Percentiles rank a stretch among this genome's conserved stretches.
Evolutionary conservation across 2,113 vertebrate genomes (phyloP).

Genomic region (Scalopus aquaticus): DNA sequence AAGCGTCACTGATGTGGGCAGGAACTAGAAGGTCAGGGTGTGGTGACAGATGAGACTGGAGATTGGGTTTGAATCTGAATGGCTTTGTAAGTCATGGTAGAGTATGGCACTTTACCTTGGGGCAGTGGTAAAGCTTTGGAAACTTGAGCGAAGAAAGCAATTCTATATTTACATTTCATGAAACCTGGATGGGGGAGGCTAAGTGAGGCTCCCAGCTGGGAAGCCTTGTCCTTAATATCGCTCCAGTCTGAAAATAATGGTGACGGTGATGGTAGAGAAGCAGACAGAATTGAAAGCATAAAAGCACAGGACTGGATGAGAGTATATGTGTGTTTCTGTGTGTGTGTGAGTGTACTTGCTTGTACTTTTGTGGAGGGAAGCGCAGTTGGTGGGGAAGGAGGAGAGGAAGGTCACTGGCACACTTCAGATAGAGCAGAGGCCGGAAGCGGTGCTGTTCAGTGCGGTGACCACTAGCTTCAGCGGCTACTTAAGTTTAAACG

Average conservation of each 20-base stretch:
- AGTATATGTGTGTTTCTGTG: neutral
- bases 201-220: neutral
- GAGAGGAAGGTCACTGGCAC: neutral
- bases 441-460: neutral
- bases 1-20: neutral
- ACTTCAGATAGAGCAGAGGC: neutral
- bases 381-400: neutral
- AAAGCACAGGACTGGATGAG: neutral
- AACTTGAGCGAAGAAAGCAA: neutral
- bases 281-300: neutral
- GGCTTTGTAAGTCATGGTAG: neutral
- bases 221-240: neutral
- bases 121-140: conserved; percentile 7
- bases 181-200: neutral
- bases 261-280: neutral
- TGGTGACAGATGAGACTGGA: neutral
- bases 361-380: neutral
- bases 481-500: neutral
- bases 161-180: neutral
- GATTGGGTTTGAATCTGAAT: conserved; percentile 4
- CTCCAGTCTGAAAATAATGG: neutral
- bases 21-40: neutral
- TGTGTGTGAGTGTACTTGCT: neutral
- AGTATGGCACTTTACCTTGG: conserved; percentile 5
- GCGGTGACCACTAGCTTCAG: neutral